Base-by-base conservation (phyloP, 2,113 vertebrate species). In the Oreochromis spilurus region DNA sequence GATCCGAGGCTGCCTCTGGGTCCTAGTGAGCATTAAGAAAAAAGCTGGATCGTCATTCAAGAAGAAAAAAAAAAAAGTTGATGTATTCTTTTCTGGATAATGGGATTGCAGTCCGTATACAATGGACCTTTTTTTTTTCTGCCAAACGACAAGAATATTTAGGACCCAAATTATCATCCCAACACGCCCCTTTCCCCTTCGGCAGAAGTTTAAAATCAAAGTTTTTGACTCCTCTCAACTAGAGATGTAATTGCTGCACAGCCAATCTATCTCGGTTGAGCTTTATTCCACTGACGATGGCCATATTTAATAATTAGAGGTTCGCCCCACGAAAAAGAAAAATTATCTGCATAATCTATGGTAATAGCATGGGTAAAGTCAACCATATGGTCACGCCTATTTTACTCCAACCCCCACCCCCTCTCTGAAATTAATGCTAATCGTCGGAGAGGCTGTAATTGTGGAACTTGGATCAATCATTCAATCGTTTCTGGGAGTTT, bases 1-100 rank as follows among this genome's bases (percentile, higher is more conserved):
- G 84, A 72, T 85, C 60, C 81, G 83, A 87, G 90, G 85, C 24
- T 72, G 91, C 94, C 92, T 83, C 95, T 84, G 91, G 95, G 95
- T 96, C 95, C 95, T 96, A 96, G 95, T 79, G 95, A 82, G 88
- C 75, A 45, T 36, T 43, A 70, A 43, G 34, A 89, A 83, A 85
- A 78, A 54, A 50, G 36, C 29, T 84, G 81, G 81, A 79, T 82
- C 78, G 86, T 78, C 24, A 60, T 52, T 14, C 52, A 54, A 36
- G 67, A 12, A 57, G n/a, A 58, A 29, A n/a, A 65, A 17, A 65
- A 36, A 31, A 79, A 82, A 84, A 82, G 40, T 62, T 80, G 2
- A 14, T 58, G 19, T 75, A 19, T 40, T 50, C 17, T 55, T 31
- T 16, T 5, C 55, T 7, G 16, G 14, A 26, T 54, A 45, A 45